Evolutionary conservation across 1,140 invertebrate genomes (phyloP), one percentile per base, ranked within the genome.

Genomic region (Leucophenga varia): DNA sequence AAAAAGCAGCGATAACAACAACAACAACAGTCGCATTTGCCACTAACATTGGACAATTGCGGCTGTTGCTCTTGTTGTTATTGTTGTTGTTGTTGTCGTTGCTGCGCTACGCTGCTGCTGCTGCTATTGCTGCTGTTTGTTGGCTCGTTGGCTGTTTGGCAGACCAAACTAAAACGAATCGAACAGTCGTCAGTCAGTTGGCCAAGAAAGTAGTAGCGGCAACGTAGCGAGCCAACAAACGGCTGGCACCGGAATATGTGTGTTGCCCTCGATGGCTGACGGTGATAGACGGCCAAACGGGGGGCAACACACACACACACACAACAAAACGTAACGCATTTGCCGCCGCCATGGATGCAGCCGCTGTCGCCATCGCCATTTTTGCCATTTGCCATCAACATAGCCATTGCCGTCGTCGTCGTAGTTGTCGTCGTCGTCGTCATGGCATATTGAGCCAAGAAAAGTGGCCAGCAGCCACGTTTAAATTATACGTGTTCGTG

Each of bases 141-240:
- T 25, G 37, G 30, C 42, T 60, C 61, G 55, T 64, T 56, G 61
- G 63, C 53, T 61, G 63, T 59, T 59, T 72, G 61, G 68, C 68
- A 65, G 68, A 57, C 64, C 52, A 32, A 17, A 37, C 35, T 16
- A 47, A 43, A 47, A 41, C 50, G 44, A 25, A 43, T 37, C 65
- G 59, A 59, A 56, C 64, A 72, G 69, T 72, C 69, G 68, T 72
- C 69, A 67, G 63, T 67, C 64, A 72, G 69, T 72, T 72, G 69
- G 69, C 69, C 64, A 72, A 72, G 61, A 72, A 72, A 72, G 61
- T 69, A 65, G 69, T 72, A 68, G 65, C 64, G 64, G 61, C 64
- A 58, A 65, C 69, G 64, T 69, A 58, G 65, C 54, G 65, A 69
- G 65, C 65, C 65, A 69, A 69, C 65, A 69, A 69, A 30, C 60